Evolutionary conservation across 2,113 vertebrate species (phyloP), one percentile per base, ranked within the genome.

Genomic region (Chaenogobius annularis): DNA sequence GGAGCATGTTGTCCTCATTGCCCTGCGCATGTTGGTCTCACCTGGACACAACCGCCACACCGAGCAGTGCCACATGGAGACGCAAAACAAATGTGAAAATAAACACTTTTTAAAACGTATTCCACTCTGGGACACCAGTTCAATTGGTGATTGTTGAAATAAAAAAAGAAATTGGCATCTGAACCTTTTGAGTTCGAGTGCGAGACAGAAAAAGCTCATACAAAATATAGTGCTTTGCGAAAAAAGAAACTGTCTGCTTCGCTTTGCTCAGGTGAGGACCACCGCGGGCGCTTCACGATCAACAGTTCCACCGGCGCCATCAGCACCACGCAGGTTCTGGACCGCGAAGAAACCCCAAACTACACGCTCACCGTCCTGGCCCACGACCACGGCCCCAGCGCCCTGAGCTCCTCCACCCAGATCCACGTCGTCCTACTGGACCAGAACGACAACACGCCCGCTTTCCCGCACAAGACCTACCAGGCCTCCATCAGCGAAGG

Each of bases 371-470:
- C 83, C 37, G 89, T 99, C 69, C 90, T 93, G 79, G 95, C 95
- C 72, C 78, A 17, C 17, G 97, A 99, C 79, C 66, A 89, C 15
- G 96, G 96, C 55, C 86, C 75, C 13, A 84, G 88, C 0, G 77
- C 89, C 0, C 93, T 91, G 74, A 94, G 87, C 81, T 93, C 95
- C 40, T 83, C 84, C 62, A 81, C 87, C 23, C 88, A 91, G n/a
- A 63, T 99, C 56, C 85, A 73, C 23, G 58, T 99, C 44, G 83
- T 70, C 0, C 92, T 99, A 69, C 78, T 96, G 83, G 97, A 98
- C 67, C 93, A 95, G 88, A 98, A 98, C 9, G 97, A 98, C 73
- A 95, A 98, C 83, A 88, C 65, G 70, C 96, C 96, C 0, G 67
- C 88, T 5, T 98, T 99, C 79, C 72, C 74, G 56, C 81, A 66